These are phyloP conservation scores for Tylochromis polylepis DNA, from an alignment of 2,113 vertebrate genomes.

Conservation along the genomic window DNA sequence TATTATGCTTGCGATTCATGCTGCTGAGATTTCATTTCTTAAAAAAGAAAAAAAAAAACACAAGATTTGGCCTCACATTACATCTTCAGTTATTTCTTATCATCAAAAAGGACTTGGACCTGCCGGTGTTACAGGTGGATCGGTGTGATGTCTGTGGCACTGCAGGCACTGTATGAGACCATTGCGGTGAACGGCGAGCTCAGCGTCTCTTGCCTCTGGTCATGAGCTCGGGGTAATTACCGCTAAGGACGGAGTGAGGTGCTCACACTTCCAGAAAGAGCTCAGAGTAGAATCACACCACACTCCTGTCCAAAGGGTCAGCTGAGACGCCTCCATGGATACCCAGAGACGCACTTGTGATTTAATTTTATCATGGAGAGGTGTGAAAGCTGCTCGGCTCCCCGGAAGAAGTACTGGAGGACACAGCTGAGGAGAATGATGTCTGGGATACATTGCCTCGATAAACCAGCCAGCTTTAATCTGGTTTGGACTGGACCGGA, in stretches of 20 bases:
- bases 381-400: neutral
- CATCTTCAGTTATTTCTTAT: neutral
- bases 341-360: neutral
- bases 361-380: neutral
- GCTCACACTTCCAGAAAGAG: neutral
- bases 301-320: neutral
- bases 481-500: neutral
- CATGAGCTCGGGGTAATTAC: neutral
- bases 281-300: neutral
- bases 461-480: neutral
- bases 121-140: neutral
- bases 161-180: neutral
- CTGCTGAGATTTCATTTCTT: neutral
- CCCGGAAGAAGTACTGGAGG: neutral
- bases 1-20: neutral
- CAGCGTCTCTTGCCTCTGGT: neutral
- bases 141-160: neutral
- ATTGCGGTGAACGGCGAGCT: neutral
- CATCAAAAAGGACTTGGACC: neutral
- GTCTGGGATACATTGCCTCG: neutral
- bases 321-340: neutral
- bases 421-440: neutral
- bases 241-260: neutral
- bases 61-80: neutral
- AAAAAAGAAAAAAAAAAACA: neutral